Evolutionary conservation across 1,140 invertebrate genomes (phyloP).

Genomic region (Orchestia grillus): DNA sequence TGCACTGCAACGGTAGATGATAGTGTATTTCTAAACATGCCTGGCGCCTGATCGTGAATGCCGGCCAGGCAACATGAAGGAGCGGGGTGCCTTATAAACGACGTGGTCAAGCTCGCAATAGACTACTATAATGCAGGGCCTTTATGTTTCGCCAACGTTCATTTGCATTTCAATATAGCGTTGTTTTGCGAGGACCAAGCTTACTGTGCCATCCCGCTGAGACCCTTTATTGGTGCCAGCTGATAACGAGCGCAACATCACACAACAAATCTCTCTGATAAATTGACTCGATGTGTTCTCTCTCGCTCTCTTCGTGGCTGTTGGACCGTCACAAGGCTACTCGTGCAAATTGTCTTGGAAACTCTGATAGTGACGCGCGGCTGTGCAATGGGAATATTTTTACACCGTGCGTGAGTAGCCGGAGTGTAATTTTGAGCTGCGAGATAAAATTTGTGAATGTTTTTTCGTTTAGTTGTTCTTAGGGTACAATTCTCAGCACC

Average conservation of each 20-base stretch:
- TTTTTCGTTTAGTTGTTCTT: background rate
- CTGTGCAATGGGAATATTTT: background rate
- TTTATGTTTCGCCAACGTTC: constrained; percentile 55
- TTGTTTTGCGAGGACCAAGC: constrained; percentile 48
- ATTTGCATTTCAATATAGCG: constrained; percentile 54
- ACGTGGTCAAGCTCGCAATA: constrained; percentile 52
- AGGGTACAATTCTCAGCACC: too few species aligned
- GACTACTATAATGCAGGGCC: constrained; percentile 52
- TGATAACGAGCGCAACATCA: constrained; percentile 40
- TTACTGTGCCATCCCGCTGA: constrained; percentile 49
- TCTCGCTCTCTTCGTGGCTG: background rate
- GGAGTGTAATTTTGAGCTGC: background rate
- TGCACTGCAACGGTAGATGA: background rate
- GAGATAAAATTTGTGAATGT: background rate
- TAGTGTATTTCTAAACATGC: background rate
- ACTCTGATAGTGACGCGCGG: background rate
- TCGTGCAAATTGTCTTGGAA: background rate
- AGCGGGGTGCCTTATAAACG: constrained; percentile 27
- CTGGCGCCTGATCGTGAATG: constrained; percentile 17
- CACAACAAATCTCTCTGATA: constrained; percentile 49
- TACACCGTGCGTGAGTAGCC: background rate
- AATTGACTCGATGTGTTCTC: constrained; percentile 28
- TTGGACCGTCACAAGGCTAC: background rate
- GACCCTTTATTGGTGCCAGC: constrained; percentile 52
- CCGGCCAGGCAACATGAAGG: constrained; percentile 2